Base-by-base conservation (phyloP, 2,888 invertebrate species). In the Sminthurides aquaticus region DNA sequence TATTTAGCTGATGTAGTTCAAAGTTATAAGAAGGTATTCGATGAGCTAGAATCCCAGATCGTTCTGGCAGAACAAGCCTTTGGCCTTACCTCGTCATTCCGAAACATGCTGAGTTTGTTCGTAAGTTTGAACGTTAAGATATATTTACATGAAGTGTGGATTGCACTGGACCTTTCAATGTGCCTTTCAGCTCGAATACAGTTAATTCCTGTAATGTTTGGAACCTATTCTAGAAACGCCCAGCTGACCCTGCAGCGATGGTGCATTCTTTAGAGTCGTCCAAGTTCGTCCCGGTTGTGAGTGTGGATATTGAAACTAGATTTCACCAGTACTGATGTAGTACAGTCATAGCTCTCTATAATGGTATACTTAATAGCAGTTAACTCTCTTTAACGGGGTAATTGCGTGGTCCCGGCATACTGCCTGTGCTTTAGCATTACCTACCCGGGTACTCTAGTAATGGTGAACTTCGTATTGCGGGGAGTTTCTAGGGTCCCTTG, bases 21-120 rank as follows among this genome's bases (percentile, higher is more conserved):
- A 18, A 66, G 68, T 22, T 64, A 70, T 20, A 66, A 66, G 57
- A 60, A 56, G 11, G 64, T 70, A 25, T 55, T 74, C 27, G 74
- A 74, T 64, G 48, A 63, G 22, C 62, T 74, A 34, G 73, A 71
- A 59, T 57, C 54, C 25, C 67, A 74, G 52, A 55, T 74, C 24
- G 43, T 34, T 20, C 56, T 65, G 58, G 71, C 72, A 18, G 71
- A 73, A 54, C 65, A 67, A 59, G 69, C 69, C 8, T 57, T 70
- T 56, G 71, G 71, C 28, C 49, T 71, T 15, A 64, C 62, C 43
- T 69, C 69, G 20, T 67, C 71, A 8, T 65, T 65, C 25, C 27
- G 60, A 48, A 61, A 57, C 26, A 61, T 65, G 24, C 49, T 65
- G 3, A 65, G 54, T 29, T 65, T 60, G 48, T 65, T 65, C 49